These are phyloP conservation scores for Seriola aureovittata DNA, from an alignment of 2,113 vertebrate species.

Conservation along the genomic window DNA sequence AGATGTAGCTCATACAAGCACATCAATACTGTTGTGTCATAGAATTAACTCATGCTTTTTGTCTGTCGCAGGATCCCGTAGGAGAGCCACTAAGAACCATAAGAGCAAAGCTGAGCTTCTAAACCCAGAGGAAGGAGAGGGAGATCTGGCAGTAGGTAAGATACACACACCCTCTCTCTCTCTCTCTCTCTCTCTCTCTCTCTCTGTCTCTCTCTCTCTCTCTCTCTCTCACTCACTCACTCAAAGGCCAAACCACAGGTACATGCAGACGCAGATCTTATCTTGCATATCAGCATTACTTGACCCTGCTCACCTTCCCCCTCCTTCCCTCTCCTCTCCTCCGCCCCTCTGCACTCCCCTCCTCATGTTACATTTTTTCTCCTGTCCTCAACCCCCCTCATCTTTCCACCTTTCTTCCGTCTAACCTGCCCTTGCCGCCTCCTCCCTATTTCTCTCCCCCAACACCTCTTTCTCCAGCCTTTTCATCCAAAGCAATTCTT, in stretches of 20 bases:
- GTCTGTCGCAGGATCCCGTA: slow-evolving; percentile 82
- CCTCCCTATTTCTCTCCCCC: neutral
- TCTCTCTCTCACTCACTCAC: slow-evolving; percentile 33
- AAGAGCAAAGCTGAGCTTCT: slow-evolving; percentile 91
- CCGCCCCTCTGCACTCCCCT: slow-evolving; percentile 34
- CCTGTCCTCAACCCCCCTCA: slow-evolving; percentile 10
- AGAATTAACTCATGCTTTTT: neutral
- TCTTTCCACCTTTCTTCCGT: slow-evolving; percentile 6
- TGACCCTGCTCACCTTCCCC: slow-evolving; percentile 58
- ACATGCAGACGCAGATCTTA: slow-evolving; percentile 69
- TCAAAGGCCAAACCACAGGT: slow-evolving; percentile 57
- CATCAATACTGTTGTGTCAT: neutral
- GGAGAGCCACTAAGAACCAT: slow-evolving; percentile 93
- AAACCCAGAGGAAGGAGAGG: slow-evolving; percentile 92
- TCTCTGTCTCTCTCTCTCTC: slow-evolving; percentile 18
- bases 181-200: neutral
- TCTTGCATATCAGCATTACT: slow-evolving; percentile 68
- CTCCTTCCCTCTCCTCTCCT: slow-evolving; percentile 18
- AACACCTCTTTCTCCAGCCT: neutral
- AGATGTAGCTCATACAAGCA: neutral
- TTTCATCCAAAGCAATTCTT: neutral
- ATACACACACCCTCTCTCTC: slow-evolving; percentile 3
- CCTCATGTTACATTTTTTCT: slow-evolving; percentile 40
- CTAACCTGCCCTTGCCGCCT: slow-evolving; percentile 16
- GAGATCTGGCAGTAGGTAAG: slow-evolving; percentile 91